Conservation (phyloP, 2,888 invertebrate genomes). For the Hipparchia semele region DNA sequence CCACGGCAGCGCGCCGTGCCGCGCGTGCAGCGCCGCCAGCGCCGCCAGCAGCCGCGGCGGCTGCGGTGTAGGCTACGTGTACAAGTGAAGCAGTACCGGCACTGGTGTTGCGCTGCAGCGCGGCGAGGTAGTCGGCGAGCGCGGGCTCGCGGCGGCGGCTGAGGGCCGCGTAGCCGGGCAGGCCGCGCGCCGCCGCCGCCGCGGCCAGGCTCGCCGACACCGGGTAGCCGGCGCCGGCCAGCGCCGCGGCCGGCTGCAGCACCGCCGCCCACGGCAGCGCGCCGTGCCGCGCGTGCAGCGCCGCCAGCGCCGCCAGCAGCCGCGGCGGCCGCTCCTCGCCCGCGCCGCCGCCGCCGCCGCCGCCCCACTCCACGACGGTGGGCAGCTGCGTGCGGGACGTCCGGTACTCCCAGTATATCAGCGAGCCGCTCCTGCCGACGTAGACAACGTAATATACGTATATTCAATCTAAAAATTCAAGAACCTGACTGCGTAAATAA, state of each 20-base stretch:
- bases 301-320: conserved; percentile 62
- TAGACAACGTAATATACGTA: too few species aligned
- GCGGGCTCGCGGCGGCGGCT: conserved; percentile 68
- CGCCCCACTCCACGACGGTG: conserved; percentile 74
- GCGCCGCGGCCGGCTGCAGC: conserved; percentile 60
- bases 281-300: conserved; percentile 61
- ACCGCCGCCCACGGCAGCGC: conserved; percentile 61
- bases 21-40: conserved; percentile 63
- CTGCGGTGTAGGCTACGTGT: conserved; percentile 27
- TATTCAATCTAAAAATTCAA: too few species aligned
- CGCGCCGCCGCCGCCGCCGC: conserved; percentile 14
- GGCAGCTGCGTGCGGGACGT: conserved; percentile 67
- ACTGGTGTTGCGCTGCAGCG: conserved; percentile 74
- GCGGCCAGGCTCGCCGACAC: conserved; percentile 56
- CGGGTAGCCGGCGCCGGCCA: conserved; percentile 59
- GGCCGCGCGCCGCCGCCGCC: conserved; percentile 46
- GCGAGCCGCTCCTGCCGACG: conserved; percentile 85
- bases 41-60: conserved; percentile 63
- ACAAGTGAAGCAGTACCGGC: conserved; percentile 49
- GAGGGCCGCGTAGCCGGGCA: conserved; percentile 57
- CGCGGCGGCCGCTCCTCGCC: conserved; percentile 51
- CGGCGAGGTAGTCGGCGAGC: conserved; percentile 80
- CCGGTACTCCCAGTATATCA: conserved; percentile 88
- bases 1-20: conserved; percentile 63
- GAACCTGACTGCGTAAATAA: too few species aligned